Base-by-base conservation (phyloP, 2,888 invertebrate species). In the Drosophila robusta region DNA sequence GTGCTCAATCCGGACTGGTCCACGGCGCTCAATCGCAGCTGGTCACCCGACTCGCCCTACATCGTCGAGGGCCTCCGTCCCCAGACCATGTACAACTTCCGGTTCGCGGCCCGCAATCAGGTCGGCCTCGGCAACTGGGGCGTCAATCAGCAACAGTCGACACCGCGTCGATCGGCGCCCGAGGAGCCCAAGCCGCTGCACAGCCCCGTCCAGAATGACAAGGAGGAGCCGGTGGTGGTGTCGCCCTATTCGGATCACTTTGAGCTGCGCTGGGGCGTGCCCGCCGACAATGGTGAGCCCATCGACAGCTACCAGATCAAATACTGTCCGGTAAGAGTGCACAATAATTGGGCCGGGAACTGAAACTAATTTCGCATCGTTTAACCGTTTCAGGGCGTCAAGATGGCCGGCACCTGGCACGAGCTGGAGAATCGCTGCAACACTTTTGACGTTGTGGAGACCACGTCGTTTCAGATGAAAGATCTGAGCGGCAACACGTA, bases 261-360 rank as follows among this genome's bases (percentile, higher is more conserved):
- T 90, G 96, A 97, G 89, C 92, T 98, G 18, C 94, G 95, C 89
- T 98, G 98, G 98, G 95, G 95, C 85, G 95, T 96, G 52, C 97
- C 98, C 0, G 95, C 95, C 52, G 96, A 98, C 90, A 98, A 98
- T 92, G 98, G 98, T 8, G 97, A 97, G 92, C 96, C 95, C 26
- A 97, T 98, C 89, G 96, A 96, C 90, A 93, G 93, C 91, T 98
- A 97, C 92, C 94, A 95, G 91, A 94, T 98, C 75, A 95, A 94
- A 90, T 96, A 95, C 92, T 97, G 97, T 91, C 95, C 95, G 90
- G 96, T 97, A 93, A 34, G 34, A 95, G 2, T 18, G 1, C 1
- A 18, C 2, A 18, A 18, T 18, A 18, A 18, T 18, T 18, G 18
- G 18, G 18, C 18, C 22, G 3, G 22, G 22, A 38, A 8, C 3